Base-by-base conservation (phyloP, 2,113 vertebrate genomes). In the Bos javanicus region DNA sequence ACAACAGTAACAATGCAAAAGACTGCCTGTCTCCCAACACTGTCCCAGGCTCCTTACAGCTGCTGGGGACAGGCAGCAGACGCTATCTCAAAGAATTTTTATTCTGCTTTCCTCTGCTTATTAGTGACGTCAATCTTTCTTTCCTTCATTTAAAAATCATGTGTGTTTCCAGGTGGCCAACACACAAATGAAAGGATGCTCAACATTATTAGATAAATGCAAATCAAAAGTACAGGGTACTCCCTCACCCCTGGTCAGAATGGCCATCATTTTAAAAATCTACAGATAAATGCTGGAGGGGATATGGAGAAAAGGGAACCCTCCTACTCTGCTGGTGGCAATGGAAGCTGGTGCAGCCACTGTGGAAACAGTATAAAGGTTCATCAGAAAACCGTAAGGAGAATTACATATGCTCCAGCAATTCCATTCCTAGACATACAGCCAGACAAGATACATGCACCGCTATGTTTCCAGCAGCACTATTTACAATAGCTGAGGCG, bases 121-220 rank as follows among this genome's bases (percentile, higher is more conserved):
- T 56, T 28, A 91, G n/a, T 56, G 64, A 93, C 21, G 76, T 33
- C 88, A 8, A 85, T 56, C 16, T 15, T 62, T 80, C 25, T 60
- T 91, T 91, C 33, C 57, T 87, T 52, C 80, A 94, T 84, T 26
- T 96, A 91, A 97, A 95, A 82, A 30, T 23, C 57, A 89, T 12
- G 48, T 19, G 1, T 71, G 91, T 60, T 89, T 95, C 80, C 71
- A 74, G 71, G 71, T 14, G 36, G 71, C 71, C 36, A 74, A 74
- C 21, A 74, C 36, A 25, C 21, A 43, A 12, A 74, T 43, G 71
- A 39, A 74, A 74, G 25, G 21, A 43, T 74, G 11, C 71, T 74
- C 21, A 43, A 25, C 21, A 74, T 43, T 43, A 74, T 25, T 74
- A 43, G 11, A 74, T 39, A 74, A 43, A 6, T 39, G 11, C 36